Evolutionary conservation across 2,888 invertebrate genomes (phyloP).

Genomic region (Nezara viridula): DNA sequence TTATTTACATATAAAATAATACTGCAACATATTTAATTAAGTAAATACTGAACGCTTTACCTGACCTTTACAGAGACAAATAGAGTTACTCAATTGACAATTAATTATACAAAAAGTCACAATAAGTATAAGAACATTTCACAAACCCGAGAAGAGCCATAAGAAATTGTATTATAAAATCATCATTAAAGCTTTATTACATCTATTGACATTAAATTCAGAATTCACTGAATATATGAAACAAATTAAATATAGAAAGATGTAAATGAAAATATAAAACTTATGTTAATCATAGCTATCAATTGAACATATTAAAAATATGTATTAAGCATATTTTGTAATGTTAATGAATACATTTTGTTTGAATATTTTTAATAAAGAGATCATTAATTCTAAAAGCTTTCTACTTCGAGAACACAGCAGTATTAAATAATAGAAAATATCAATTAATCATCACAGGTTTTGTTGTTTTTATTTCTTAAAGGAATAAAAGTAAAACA

Average conservation of each 20-base stretch:
- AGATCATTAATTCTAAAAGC: background rate
- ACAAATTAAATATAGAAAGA: too few species aligned
- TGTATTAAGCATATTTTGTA: background rate
- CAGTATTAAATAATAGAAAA: background rate
- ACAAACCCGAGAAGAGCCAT: too few species aligned
- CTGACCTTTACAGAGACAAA: background rate
- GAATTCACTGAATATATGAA: too few species aligned
- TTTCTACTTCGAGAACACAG: background rate
- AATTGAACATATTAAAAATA: background rate
- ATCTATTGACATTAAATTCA: too few species aligned
- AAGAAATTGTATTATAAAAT: too few species aligned
- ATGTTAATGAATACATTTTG: background rate
- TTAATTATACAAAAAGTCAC: background rate
- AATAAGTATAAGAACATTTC: background rate
- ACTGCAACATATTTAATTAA: background rate
- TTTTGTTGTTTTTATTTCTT: background rate
- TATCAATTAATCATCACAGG: background rate
- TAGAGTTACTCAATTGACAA: background rate
- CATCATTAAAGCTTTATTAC: too few species aligned
- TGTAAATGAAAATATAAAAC: too few species aligned
- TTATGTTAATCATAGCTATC: background rate
- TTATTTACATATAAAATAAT: slow-evolving; percentile 5
- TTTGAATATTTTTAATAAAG: background rate
- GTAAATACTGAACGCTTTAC: background rate
- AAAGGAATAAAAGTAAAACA: slow-evolving; percentile 3